These are phyloP conservation scores for Falco rusticolus DNA, from an alignment of 2,797 vertebrate species.

Conservation along the genomic window DNA sequence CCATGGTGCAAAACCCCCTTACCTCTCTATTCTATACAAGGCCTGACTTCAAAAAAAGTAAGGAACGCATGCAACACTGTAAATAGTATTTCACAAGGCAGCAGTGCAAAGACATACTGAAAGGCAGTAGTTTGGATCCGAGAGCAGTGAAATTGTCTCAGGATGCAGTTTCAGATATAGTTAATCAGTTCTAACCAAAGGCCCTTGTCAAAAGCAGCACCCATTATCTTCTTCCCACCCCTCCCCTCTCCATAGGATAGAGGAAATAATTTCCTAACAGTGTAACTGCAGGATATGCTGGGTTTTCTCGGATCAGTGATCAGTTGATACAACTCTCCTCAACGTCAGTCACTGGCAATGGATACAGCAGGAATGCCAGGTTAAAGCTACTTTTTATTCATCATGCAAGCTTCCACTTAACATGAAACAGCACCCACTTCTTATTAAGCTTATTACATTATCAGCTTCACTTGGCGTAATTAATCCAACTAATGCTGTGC, in stretches of 20 bases:
- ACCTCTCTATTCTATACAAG: not conserved
- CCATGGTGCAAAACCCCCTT: not conserved
- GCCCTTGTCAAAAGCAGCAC: not conserved
- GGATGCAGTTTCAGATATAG: not conserved
- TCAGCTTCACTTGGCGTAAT: not conserved
- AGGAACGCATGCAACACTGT: not conserved
- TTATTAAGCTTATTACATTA: not conserved
- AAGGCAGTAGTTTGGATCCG: not conserved
- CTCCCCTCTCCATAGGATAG: not conserved
- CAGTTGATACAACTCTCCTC: not conserved
- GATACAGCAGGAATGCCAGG: not conserved
- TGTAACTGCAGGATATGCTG: not conserved
- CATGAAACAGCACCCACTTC: not conserved
- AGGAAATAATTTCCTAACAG: not conserved
- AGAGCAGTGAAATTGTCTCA: not conserved
- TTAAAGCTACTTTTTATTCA: not conserved
- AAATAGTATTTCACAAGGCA: not conserved
- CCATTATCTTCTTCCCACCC: fast-evolving
- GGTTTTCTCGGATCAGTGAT: not conserved
- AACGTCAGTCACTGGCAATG: not conserved
- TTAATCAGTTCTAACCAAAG: not conserved
- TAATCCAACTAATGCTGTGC: not conserved
- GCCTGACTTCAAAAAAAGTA: not conserved
- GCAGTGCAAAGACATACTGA: not conserved
- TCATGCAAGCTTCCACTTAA: not conserved